These are phyloP conservation scores for Stegastes partitus DNA, from an alignment of 2,113 vertebrate genomes.

Conservation along the genomic window DNA sequence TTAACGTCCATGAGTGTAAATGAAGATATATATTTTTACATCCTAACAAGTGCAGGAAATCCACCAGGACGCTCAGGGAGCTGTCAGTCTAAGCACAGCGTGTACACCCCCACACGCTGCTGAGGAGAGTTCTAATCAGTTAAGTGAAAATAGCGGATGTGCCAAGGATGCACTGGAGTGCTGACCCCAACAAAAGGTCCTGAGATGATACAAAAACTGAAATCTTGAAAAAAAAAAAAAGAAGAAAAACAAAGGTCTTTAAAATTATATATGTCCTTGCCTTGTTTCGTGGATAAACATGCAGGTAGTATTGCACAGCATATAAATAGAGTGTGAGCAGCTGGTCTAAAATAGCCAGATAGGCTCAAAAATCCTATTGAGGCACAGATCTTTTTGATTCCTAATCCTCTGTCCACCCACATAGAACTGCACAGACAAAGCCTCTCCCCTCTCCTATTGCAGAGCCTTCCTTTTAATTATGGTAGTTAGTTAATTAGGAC, in stretches of 20 bases:
- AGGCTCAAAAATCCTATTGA: slow-evolving; percentile 14
- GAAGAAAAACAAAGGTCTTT: no score
- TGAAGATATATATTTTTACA: slow-evolving; percentile 3
- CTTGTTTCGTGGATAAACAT: neutral
- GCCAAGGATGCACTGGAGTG: neutral
- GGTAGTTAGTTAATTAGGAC: slow-evolving; percentile 54
- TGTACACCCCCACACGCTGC: neutral
- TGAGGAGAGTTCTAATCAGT: neutral
- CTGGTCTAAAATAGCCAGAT: neutral
- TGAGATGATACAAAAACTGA: neutral
- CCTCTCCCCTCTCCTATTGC: slow-evolving; percentile 26
- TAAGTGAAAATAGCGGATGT: slow-evolving; percentile 1
- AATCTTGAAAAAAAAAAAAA: neutral
- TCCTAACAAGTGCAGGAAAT: neutral
- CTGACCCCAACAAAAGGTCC: neutral
- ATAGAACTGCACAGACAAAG: slow-evolving; percentile 21
- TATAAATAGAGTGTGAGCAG: neutral
- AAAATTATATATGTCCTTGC: no score
- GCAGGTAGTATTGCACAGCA: neutral
- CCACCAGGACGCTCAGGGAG: neutral
- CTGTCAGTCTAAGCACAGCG: neutral
- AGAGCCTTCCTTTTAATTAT: slow-evolving; percentile 34
- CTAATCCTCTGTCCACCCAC: slow-evolving; percentile 36
- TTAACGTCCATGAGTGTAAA: neutral
- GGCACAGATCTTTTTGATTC: slow-evolving; percentile 17